These are phyloP conservation scores for Urocyon cinereoargenteus DNA, from an alignment of 2,797 vertebrate genomes.

Conservation along the genomic window DNA sequence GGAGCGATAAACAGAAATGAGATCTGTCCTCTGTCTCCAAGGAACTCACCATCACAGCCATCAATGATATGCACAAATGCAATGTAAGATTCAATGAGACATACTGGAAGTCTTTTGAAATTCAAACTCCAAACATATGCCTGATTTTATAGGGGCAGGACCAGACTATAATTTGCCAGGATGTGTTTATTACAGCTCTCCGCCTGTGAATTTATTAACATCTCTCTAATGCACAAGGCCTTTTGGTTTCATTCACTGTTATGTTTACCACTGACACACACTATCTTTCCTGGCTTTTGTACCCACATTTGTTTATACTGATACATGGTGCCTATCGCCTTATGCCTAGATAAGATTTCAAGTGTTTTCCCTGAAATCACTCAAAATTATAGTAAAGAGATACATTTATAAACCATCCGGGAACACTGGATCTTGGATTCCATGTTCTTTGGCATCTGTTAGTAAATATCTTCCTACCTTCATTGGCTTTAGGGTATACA, in stretches of 20 bases:
- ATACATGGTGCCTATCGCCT: slow-evolving; percentile 36
- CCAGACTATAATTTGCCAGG: slow-evolving; percentile 63
- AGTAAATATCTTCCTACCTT: slow-evolving; percentile 61
- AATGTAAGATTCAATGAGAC: slow-evolving; percentile 49
- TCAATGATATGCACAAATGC: slow-evolving; percentile 54
- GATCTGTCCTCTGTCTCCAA: not conserved
- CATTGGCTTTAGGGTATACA: slow-evolving; percentile 40
- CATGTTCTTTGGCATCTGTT: slow-evolving; percentile 60
- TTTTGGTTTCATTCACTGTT: slow-evolving; percentile 66
- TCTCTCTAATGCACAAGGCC: slow-evolving; percentile 66
- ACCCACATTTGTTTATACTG: slow-evolving; percentile 67
- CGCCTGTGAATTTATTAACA: slow-evolving; percentile 75
- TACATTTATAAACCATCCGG: slow-evolving; percentile 57
- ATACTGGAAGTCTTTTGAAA: slow-evolving; percentile 64
- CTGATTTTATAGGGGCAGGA: slow-evolving; percentile 62
- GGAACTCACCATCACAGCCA: not conserved
- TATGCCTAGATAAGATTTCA: slow-evolving; percentile 60
- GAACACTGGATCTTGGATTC: not conserved
- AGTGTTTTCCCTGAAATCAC: slow-evolving; percentile 71
- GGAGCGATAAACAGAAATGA: slow-evolving; percentile 24
- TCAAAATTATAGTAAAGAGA: slow-evolving; percentile 67
- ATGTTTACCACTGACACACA: slow-evolving; percentile 67
- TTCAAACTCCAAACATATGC: slow-evolving; percentile 28
- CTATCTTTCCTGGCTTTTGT: slow-evolving; percentile 74
- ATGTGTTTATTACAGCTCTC: slow-evolving; percentile 74